Evolutionary conservation across 2,797 vertebrate genomes (phyloP).

Genomic region (Silurus lanzhouensis): DNA sequence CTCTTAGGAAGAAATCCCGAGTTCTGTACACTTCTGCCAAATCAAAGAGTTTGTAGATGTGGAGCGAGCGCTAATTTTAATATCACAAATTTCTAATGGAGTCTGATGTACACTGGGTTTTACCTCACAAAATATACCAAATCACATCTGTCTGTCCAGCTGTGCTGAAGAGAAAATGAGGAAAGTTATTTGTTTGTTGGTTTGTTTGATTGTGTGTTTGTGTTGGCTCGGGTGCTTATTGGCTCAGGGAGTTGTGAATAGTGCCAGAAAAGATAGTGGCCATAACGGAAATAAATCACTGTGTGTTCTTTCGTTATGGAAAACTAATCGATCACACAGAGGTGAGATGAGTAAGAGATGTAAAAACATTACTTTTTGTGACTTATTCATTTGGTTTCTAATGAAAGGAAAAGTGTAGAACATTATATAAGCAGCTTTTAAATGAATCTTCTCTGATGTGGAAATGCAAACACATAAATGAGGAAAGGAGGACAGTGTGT

Average conservation of each 20-base stretch:
- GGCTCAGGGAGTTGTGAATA: not conserved
- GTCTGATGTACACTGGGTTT: not conserved
- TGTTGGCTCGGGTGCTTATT: not conserved
- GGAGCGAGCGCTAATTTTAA: constrained; percentile 17
- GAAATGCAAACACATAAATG: constrained; percentile 37
- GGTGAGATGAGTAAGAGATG: no score
- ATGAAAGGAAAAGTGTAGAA: constrained; percentile 1
- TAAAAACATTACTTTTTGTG: not conserved
- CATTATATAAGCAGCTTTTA: constrained; percentile 32
- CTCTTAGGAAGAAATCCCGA: constrained; percentile 27
- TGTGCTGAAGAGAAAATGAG: not conserved
- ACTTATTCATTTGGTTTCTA: not conserved
- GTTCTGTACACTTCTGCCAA: not conserved
- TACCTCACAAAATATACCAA: not conserved
- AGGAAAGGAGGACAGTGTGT: constrained; percentile 34
- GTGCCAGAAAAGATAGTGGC: no score
- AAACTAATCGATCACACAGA: no score
- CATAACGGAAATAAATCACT: not conserved
- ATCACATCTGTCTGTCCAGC: not conserved
- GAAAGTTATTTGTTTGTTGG: not conserved
- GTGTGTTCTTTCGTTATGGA: no score
- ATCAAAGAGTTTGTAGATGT: constrained; percentile 33
- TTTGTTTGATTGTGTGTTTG: not conserved
- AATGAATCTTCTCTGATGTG: constrained; percentile 35
- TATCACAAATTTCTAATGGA: not conserved